phyloP scores from a whole-genome alignment of 64 coral and sea anemone species.

The Trachythela sp. region DNA sequence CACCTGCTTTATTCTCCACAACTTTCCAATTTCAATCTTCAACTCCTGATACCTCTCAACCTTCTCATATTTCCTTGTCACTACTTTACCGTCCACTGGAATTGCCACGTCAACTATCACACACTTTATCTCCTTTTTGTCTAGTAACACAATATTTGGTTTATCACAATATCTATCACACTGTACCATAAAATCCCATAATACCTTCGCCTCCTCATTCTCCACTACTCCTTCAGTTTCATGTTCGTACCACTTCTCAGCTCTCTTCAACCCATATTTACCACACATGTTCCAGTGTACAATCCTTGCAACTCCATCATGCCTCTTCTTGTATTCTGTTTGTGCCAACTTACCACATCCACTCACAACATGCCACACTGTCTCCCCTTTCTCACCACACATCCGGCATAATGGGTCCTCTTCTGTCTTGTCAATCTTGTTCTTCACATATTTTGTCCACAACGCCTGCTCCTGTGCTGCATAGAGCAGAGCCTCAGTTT shows the following conservation, averaged over 20 bases:
- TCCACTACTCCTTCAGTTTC: constrained; percentile 42
- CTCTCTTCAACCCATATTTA: constrained; percentile 50
- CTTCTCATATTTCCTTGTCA: too few relatives aligned
- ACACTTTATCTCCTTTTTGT: constrained; percentile 20
- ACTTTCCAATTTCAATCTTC: too few relatives aligned
- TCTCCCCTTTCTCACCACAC: constrained; percentile 35
- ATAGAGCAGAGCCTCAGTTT: constrained; percentile 24
- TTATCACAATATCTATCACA: constrained; percentile 14
- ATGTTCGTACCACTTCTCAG: constrained; percentile 55
- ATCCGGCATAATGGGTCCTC: constrained; percentile 36
- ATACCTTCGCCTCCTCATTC: constrained; percentile 34
- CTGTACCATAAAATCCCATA: constrained; percentile 50
- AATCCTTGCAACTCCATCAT: constrained; percentile 31
- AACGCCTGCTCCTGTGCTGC: constrained; percentile 34
- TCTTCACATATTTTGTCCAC: constrained; percentile 29
- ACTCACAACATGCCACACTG: constrained; percentile 34
- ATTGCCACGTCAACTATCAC: constrained; percentile 19
- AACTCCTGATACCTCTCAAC: too few relatives aligned
- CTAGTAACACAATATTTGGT: constrained; percentile 44
- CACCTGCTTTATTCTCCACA: too few relatives aligned
- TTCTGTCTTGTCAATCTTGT: constrained; percentile 30
- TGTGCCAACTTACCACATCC: constrained; percentile 36
- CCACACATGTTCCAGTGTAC: constrained; percentile 47
- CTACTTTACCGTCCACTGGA: too few relatives aligned
- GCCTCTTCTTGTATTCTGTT: constrained; percentile 36